Percentiles rank a stretch among this genome's conserved stretches.
Conservation (phyloP, 2,797 vertebrate species). For the Chelon auratus region DNA sequence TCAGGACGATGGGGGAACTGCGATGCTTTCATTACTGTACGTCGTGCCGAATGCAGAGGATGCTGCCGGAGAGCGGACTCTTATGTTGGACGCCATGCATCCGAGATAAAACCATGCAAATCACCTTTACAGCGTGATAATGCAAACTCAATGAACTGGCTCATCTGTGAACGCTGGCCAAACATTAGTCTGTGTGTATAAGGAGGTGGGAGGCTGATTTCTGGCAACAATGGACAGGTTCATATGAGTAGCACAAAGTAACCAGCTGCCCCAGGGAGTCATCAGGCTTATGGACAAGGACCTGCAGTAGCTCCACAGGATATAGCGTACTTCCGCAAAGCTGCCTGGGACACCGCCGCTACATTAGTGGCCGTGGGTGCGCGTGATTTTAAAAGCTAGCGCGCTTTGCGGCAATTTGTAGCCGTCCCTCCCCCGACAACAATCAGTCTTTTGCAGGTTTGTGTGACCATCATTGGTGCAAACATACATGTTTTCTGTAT, state of each 20-base stretch:
- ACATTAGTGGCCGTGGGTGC: conserved; percentile 57
- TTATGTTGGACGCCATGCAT: neutral
- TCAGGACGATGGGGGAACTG: neutral
- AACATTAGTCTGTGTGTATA: conserved; percentile 18
- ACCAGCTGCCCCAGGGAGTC: conserved; percentile 68
- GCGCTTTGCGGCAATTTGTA: conserved; percentile 41
- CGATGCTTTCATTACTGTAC: neutral
- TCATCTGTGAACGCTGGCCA: neutral
- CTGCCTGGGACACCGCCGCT: conserved; percentile 60
- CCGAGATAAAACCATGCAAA: conserved; percentile 47
- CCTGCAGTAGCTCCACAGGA: conserved; percentile 71
- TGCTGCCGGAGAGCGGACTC: neutral
- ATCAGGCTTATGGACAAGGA: conserved; percentile 76
- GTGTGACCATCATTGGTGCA: conserved; percentile 19
- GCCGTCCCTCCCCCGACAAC: conserved; percentile 23
- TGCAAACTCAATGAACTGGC: conserved; percentile 20
- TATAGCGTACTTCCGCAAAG: conserved; percentile 73
- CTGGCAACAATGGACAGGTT: conserved; percentile 51
- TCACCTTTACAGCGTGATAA: conserved; percentile 20
- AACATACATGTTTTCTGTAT: conserved; percentile 36
- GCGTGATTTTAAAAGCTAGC: conserved; percentile 51
- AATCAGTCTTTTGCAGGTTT: conserved; percentile 30
- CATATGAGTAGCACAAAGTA: conserved; percentile 65
- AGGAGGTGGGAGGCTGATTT: neutral
- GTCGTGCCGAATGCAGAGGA: conserved; percentile 12